A percentile compares a stretch with the other conserved stretches of the same genome.
phyloP scores from a whole-genome alignment of 2,113 vertebrate species.

The Chaetorhynchus papuensis region DNA sequence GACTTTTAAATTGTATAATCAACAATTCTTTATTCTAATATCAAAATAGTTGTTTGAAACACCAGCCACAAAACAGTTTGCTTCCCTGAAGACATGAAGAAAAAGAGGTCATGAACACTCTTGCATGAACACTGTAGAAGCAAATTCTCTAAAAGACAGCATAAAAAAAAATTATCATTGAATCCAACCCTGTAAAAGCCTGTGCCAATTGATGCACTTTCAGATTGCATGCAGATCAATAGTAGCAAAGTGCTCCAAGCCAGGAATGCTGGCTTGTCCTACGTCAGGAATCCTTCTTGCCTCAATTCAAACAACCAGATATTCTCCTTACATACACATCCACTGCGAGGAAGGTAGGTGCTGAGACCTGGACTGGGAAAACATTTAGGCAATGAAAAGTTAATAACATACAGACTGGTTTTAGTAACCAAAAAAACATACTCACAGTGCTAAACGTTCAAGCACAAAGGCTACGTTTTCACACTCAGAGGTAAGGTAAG shows the following conservation, averaged over 20 bases:
- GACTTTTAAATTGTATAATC: not conserved
- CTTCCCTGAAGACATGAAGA: not conserved
- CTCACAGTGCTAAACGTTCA: conserved; percentile 92
- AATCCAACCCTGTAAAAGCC: not conserved
- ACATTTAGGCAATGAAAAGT: not conserved
- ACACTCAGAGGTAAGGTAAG: conserved; percentile 85
- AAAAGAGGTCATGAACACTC: not conserved
- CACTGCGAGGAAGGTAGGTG: not conserved
- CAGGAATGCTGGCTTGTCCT: not conserved
- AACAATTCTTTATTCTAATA: not conserved
- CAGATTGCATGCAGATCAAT: not conserved
- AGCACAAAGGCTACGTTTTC: conserved; percentile 90
- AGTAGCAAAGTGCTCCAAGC: not conserved
- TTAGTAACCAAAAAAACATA: conserved; percentile 44
- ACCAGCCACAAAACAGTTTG: not conserved
- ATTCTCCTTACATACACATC: not conserved
- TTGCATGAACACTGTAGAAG: not conserved
- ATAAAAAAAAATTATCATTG: not conserved
- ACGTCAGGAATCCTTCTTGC: not conserved
- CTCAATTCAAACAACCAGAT: not conserved
- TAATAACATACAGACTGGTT: not conserved
- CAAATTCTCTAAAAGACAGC: not conserved
- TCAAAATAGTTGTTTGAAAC: not conserved
- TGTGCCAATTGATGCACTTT: not conserved
- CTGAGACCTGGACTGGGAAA: not conserved